Conservation (phyloP, 2,888 invertebrate genomes). For the Agrotis exclamationis region DNA sequence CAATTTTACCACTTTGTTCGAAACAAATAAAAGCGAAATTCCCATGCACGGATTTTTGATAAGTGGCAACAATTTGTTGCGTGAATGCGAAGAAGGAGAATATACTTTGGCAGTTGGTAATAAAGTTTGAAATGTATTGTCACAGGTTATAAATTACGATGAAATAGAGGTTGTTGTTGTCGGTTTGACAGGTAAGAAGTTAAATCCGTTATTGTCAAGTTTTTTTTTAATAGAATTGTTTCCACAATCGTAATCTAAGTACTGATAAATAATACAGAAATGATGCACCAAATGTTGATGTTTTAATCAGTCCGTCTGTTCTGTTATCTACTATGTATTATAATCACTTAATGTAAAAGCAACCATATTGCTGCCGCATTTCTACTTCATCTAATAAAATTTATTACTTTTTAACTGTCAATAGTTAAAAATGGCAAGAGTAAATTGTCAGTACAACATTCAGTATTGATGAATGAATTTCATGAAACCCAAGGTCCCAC, state of each 20-base stretch:
- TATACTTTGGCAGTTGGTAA: not conserved
- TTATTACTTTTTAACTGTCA: not conserved
- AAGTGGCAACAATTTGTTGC: conserved; percentile 20
- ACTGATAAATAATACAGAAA: not conserved
- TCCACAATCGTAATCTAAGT: conserved; percentile 1
- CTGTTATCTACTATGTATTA: not conserved
- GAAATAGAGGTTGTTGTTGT: conserved; percentile 3
- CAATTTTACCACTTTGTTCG: not conserved
- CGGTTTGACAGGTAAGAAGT: conserved; percentile 16
- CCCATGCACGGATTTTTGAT: conserved; percentile 6
- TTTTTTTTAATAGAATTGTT: not conserved
- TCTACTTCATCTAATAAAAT: not conserved
- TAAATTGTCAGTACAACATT: conserved; percentile 21
- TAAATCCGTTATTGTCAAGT: conserved; percentile 8
- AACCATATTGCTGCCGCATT: not conserved
- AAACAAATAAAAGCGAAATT: conserved; percentile 32
- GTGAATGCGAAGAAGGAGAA: not conserved
- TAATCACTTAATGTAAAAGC: not conserved
- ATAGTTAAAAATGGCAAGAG: not conserved
- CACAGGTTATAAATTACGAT: not conserved
- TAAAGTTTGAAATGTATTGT: conserved; percentile 21
- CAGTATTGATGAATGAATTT: conserved; percentile 50
- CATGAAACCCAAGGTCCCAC: conserved; percentile 51
- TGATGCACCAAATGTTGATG: not conserved
- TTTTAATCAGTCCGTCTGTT: not conserved